Evolutionary conservation across 2,888 invertebrate species (phyloP).

Genomic region (Rotaria macrura): DNA sequence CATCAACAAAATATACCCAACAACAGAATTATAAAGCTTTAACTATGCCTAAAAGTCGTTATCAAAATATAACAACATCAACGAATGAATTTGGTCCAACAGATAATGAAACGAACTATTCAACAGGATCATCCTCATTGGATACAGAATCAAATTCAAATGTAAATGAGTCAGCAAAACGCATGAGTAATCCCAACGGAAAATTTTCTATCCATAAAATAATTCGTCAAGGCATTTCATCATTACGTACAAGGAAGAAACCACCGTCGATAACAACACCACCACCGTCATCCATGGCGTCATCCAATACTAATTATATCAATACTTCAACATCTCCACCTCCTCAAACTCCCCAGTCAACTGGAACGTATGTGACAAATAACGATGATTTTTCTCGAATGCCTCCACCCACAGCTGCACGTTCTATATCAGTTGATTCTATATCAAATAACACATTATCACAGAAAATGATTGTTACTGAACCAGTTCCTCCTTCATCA

Average conservation of each 20-base stretch:
- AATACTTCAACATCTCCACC: not conserved
- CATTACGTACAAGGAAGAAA: not conserved
- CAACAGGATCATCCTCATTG: not conserved
- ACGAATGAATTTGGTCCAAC: not conserved
- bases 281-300: not conserved
- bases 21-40: not conserved
- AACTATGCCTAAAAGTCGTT: not conserved
- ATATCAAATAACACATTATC: not conserved
- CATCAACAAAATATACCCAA: not conserved
- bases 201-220: conserved; percentile 21
- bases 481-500: not conserved
- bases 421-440: not conserved
- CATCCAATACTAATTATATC: not conserved
- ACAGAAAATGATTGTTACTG: not conserved
- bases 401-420: not conserved
- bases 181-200: not conserved
- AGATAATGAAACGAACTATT: not conserved
- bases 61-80: not conserved
- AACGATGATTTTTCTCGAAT: not conserved
- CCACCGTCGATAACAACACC: not conserved
- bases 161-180: not conserved
- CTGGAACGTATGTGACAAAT: not conserved
- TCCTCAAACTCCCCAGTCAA: not conserved
- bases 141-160: not conserved
- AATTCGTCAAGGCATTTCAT: not conserved